Conservation (phyloP, 1,140 invertebrate species). For the Hetaerina americana region DNA sequence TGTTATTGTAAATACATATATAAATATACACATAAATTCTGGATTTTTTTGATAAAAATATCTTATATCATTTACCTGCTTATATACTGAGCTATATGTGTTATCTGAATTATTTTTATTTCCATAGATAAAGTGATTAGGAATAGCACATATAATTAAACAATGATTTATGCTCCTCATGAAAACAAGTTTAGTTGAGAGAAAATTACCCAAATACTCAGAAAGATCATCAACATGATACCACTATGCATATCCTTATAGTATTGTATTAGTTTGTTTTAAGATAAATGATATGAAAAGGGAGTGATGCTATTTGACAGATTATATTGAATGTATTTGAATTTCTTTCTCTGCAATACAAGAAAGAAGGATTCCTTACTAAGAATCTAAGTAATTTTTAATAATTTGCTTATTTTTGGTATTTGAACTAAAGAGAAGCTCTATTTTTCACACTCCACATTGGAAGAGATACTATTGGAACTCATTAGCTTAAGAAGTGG, state of each 20-base stretch:
- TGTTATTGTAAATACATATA: conserved; percentile 1
- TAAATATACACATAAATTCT: conserved; percentile 1
- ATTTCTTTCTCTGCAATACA: neutral
- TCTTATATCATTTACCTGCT: neutral
- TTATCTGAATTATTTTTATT: neutral
- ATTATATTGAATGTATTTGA: neutral
- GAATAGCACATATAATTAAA: neutral
- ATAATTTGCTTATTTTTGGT: no score
- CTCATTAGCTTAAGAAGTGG: no score
- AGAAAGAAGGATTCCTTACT: neutral
- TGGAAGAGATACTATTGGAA: no score
- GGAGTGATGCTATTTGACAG: neutral
- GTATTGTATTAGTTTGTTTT: neutral
- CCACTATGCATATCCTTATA: neutral
- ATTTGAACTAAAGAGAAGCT: no score
- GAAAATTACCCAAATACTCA: neutral
- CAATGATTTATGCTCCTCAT: neutral
- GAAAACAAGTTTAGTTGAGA: neutral
- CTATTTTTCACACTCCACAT: no score
- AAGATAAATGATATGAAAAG: neutral
- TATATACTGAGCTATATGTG: neutral
- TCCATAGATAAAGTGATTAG: neutral
- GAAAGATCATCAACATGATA: neutral
- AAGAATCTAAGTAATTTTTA: neutral
- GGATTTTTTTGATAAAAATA: conserved; percentile 1